Evolutionary conservation across 2,113 vertebrate genomes (phyloP).

Genomic region (Sterrhoptilus dennistouni): DNA sequence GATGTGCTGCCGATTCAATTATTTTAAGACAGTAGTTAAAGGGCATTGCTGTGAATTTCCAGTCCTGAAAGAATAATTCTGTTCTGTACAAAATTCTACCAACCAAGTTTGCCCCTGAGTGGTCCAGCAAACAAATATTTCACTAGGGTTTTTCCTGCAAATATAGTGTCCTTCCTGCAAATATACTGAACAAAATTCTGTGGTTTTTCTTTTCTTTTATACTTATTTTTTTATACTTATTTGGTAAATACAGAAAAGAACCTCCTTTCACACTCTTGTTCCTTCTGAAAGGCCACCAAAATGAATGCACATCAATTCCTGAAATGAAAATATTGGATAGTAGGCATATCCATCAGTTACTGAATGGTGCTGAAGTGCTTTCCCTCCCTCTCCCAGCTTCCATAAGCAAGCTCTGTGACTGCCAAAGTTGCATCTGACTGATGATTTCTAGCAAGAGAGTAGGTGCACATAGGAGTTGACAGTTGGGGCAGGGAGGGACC

Average conservation of each 20-base stretch:
- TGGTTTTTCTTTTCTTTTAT: background rate
- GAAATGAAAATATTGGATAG: background rate
- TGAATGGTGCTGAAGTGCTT: background rate
- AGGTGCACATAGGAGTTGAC: background rate
- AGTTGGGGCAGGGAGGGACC: rapidly evolving
- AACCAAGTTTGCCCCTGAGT: background rate
- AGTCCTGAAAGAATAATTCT: background rate
- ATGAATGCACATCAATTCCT: background rate
- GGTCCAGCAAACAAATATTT: background rate
- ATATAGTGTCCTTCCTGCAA: background rate
- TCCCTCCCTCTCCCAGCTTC: background rate
- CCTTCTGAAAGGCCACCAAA: background rate
- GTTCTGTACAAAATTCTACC: background rate
- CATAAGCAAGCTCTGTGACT: background rate
- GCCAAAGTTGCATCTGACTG: background rate
- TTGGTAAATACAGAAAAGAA: background rate
- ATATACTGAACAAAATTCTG: background rate
- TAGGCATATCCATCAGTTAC: background rate
- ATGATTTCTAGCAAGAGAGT: background rate
- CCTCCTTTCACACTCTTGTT: background rate
- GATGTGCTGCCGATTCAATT: background rate
- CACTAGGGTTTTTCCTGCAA: background rate
- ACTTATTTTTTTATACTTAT: background rate
- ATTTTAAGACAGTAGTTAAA: background rate
- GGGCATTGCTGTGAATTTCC: background rate